Evolutionary conservation across 2,888 invertebrate species (phyloP).

Genomic region (Camptogramma bilineatum): DNA sequence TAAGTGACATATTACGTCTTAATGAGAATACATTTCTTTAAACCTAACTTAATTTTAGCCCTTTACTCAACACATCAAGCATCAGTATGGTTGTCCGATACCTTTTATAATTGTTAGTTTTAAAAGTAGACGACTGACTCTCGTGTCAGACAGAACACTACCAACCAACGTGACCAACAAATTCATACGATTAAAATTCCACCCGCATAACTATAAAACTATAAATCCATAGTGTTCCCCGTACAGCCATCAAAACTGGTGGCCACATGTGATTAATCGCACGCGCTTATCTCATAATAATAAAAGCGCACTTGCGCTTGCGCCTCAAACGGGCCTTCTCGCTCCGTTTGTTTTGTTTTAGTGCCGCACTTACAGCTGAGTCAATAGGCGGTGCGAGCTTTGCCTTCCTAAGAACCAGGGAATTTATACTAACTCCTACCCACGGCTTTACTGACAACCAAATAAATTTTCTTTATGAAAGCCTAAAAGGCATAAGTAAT

Average conservation of each 20-base stretch:
- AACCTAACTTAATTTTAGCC: too few species aligned
- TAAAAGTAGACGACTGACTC: too few species aligned
- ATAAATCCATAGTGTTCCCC: conserved; percentile 22
- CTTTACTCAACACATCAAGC: too few species aligned
- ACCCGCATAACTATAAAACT: conserved; percentile 14
- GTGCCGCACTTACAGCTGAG: conserved; percentile 62
- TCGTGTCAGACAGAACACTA: too few species aligned
- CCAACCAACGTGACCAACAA: neutral
- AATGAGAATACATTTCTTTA: too few species aligned
- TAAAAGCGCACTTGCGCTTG: conserved; percentile 68
- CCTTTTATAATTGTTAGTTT: too few species aligned
- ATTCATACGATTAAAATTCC: neutral
- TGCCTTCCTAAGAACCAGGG: conserved; percentile 2
- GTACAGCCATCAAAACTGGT: conserved; percentile 29
- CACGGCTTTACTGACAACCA: neutral
- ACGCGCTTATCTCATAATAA: conserved; percentile 69
- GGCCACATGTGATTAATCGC: conserved; percentile 57
- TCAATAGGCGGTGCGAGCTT: conserved; percentile 54
- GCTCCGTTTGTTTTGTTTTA: conserved; percentile 68
- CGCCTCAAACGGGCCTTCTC: conserved; percentile 63
- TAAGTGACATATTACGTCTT: too few species aligned
- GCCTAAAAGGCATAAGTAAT: too few species aligned
- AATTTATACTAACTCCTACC: neutral
- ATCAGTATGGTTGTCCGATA: too few species aligned
- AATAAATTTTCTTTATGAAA: too few species aligned